These are phyloP conservation scores for Calephelis virginiensis DNA, from an alignment of 1,140 invertebrate species.

Conservation along the genomic window DNA sequence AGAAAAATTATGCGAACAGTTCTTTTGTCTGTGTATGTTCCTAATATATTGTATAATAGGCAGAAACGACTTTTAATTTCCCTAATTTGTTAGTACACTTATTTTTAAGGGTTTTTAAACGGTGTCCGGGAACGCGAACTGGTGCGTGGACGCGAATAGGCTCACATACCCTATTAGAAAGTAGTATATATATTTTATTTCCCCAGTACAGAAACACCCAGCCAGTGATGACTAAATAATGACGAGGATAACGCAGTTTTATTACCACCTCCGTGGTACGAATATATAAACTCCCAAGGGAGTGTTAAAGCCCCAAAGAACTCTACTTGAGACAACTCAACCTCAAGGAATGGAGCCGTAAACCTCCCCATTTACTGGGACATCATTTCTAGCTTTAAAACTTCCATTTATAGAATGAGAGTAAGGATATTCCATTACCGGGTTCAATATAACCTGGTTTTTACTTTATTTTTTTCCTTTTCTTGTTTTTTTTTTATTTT, in stretches of 20 bases:
- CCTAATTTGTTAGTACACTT: no score
- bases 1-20: no score
- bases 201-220: slow-evolving; percentile 43
- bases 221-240: slow-evolving; percentile 76
- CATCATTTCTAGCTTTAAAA: slow-evolving; percentile 60
- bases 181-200: slow-evolving; percentile 73
- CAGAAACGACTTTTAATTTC: no score
- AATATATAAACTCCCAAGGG: slow-evolving; percentile 75
- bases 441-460: not conserved
- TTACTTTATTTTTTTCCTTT: no score
- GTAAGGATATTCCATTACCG: not conserved
- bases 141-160: no score
- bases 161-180: slow-evolving; percentile 34
- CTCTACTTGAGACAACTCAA: slow-evolving; percentile 67
- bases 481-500: no score
- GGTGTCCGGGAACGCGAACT: no score
- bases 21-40: no score
- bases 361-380: slow-evolving; percentile 64
- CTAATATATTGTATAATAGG: no score
- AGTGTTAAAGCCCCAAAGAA: slow-evolving; percentile 74
- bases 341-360: slow-evolving; percentile 68
- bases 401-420: slow-evolving; percentile 4
- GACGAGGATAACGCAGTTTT: slow-evolving; percentile 76
- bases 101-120: no score
- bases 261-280: slow-evolving; percentile 72